Percentiles rank a stretch among this genome's conserved stretches.
Conservation (phyloP, 2,113 vertebrate species). For the Carassius auratus region DNA sequence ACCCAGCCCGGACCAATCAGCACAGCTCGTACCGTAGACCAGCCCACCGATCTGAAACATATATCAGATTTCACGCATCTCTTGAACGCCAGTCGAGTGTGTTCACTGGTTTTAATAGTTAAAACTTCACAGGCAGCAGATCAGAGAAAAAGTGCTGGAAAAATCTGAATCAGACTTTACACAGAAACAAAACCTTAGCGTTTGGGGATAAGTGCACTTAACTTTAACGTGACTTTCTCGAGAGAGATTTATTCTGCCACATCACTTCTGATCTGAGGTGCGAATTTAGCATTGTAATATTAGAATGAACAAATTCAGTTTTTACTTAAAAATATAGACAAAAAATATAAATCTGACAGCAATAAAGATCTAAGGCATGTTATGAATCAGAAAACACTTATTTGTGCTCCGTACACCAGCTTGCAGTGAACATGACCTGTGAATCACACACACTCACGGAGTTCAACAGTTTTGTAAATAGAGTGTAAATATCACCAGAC, state of each 20-base stretch:
- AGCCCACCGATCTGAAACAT: slow-evolving; percentile 53
- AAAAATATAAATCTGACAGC: slow-evolving; percentile 65
- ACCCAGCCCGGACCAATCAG: slow-evolving; percentile 51
- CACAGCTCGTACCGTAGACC: slow-evolving; percentile 44
- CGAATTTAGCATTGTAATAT: slow-evolving; percentile 53
- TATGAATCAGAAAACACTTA: slow-evolving; percentile 30
- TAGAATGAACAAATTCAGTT: slow-evolving; percentile 38
- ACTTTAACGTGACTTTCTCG: slow-evolving; percentile 53
- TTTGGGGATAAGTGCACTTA: slow-evolving; percentile 78
- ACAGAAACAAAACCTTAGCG: background rate
- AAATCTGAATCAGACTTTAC: slow-evolving; percentile 11
- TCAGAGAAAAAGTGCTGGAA: background rate
- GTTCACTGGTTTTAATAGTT: background rate
- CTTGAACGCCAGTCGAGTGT: background rate
- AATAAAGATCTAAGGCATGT: slow-evolving; percentile 52
- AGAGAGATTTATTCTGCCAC: slow-evolving; percentile 44
- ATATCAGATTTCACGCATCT: background rate
- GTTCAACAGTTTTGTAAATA: slow-evolving; percentile 74
- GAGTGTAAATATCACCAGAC: slow-evolving; percentile 78
- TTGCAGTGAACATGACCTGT: slow-evolving; percentile 62
- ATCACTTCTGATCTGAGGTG: slow-evolving; percentile 56
- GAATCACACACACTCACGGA: slow-evolving; percentile 55
- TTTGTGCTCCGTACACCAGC: slow-evolving; percentile 49
- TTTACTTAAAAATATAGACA: slow-evolving; percentile 53
- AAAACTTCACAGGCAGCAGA: slow-evolving; percentile 3